Evolutionary conservation across 2,113 vertebrate species (phyloP), one percentile per base, ranked within the genome.

Genomic region (Opisthocomus hoazin): DNA sequence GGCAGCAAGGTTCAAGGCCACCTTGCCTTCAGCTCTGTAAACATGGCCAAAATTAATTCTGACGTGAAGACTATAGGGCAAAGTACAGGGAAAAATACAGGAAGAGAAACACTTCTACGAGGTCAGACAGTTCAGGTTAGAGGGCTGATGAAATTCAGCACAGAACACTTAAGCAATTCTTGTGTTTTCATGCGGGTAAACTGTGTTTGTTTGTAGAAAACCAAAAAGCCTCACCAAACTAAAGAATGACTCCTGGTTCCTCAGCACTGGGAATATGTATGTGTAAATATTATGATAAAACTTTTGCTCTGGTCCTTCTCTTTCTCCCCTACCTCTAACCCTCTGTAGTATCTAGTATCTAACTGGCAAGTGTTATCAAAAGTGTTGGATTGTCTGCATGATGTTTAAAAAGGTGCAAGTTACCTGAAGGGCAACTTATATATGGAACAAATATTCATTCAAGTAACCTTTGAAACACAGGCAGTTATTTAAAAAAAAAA

Each of bases 11-110:
- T 51, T 81, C 93, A 92, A 58, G 23, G 41, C 84, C 36, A 56
- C 43, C 65, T 32, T 32, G 34, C 91, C 78, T 78, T 78, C 80
- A 71, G 53, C 37, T 56, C 73, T 30, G 32, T 0, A 0, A 87
- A 87, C 87, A 78, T 36, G 68, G 23, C 41, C 43, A 16, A 87
- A 96, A 97, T 89, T 95, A 89, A 92, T 87, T 92, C 82, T 87
- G 57, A 87, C 61, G n/a, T 13, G 69, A 83, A 79, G 36, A 65
- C 84, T 57, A 79, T 34, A 71, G 89, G 69, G 36, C 39, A 89
- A 91, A 95, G 60, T 46, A 43, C 12, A 24, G 41, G 39, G 21
- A 73, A 37, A 20, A 7, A 69, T 20, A 3, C 5, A 26, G 20
- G 41, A 54, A 77, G 18, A 56, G 12, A 90, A 88, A 74, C 50